These are phyloP conservation scores for Steatornis caripensis DNA, from an alignment of 2,113 vertebrate genomes.

Conservation along the genomic window DNA sequence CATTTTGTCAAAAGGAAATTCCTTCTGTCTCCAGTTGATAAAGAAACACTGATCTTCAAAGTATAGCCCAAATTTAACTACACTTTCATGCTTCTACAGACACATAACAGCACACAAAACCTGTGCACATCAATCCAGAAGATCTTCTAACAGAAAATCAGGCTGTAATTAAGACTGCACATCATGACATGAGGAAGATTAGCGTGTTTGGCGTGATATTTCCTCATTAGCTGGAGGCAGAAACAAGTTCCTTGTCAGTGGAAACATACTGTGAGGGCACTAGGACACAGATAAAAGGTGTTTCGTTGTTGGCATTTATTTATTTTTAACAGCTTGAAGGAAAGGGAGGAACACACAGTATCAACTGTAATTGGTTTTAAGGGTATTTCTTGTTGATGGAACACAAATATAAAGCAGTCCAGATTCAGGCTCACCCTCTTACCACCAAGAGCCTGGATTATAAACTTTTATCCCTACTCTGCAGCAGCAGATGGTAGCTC, in stretches of 20 bases:
- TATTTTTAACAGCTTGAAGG: conserved; percentile 33
- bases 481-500: conserved; percentile 52
- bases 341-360: background rate
- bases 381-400: background rate
- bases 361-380: background rate
- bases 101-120: background rate
- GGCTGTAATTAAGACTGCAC: conserved; percentile 17
- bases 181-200: conserved; percentile 42
- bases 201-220: background rate
- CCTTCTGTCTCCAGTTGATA: conserved; percentile 10
- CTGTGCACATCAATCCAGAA: background rate
- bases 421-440: conserved; percentile 7
- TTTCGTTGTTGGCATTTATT: background rate
- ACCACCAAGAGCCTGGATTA: conserved; percentile 42
- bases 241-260: conserved; percentile 19
- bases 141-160: background rate
- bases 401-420: background rate
- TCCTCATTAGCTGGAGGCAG: conserved; percentile 44
- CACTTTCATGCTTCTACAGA: background rate
- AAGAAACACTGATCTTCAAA: conserved; percentile 24
- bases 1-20: conserved; percentile 19
- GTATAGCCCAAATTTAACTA: conserved; percentile 4
- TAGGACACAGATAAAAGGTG: conserved; percentile 40
- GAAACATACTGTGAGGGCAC: conserved; percentile 30
- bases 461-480: conserved; percentile 42